phyloP scores from a whole-genome alignment of 2,113 vertebrate species.

The Capra hircus region DNA sequence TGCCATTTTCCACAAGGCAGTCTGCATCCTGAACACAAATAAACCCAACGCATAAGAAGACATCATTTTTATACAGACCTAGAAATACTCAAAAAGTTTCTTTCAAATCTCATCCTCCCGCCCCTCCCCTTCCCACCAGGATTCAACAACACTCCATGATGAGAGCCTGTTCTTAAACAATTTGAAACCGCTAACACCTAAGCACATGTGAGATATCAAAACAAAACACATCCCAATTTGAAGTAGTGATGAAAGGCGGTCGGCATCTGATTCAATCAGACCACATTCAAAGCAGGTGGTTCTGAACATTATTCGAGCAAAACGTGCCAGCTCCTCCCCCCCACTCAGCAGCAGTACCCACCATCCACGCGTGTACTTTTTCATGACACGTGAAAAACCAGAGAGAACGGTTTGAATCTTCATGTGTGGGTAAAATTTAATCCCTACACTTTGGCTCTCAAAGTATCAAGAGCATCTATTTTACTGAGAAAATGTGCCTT shows the following conservation, averaged over 20 bases:
- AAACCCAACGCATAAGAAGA: neutral
- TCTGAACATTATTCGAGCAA: constrained; percentile 42
- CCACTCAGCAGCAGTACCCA: neutral
- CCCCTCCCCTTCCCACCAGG: neutral
- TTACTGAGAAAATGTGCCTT: neutral
- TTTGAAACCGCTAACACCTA: constrained; percentile 42
- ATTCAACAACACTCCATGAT: neutral
- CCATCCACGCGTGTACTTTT: neutral
- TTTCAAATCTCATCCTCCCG: neutral
- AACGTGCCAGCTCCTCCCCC: neutral
- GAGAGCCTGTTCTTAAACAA: constrained; percentile 26
- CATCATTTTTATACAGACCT: constrained; percentile 39
- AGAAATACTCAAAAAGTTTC: constrained; percentile 18
- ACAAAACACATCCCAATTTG: constrained; percentile 34
- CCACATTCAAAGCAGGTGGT: constrained; percentile 66
- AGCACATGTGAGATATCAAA: constrained; percentile 44
- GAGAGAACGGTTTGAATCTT: neutral
- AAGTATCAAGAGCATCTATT: neutral
- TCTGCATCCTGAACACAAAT: neutral
- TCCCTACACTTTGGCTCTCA: neutral
- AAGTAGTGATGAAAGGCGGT: constrained; percentile 55
- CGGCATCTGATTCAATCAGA: constrained; percentile 64
- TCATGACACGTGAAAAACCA: neutral
- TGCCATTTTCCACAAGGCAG: neutral
- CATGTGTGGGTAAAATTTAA: constrained; percentile 14